These are phyloP conservation scores for Drosophila nigrodunni DNA, from an alignment of 1,140 invertebrate genomes.

Conservation along the genomic window DNA sequence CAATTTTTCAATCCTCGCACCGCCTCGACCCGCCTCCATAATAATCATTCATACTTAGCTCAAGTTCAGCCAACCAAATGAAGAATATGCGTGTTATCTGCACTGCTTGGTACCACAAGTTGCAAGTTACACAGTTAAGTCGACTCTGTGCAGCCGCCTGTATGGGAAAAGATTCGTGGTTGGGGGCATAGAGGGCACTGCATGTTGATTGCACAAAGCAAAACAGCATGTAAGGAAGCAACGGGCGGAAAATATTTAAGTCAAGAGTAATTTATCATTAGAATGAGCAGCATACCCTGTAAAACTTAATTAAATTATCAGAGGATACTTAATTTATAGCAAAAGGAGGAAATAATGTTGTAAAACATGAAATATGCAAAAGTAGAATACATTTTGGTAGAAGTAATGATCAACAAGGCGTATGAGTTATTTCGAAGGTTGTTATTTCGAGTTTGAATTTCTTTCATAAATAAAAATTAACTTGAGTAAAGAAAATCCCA, in stretches of 20 bases:
- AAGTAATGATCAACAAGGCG: too few species aligned
- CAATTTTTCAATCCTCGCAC: neutral
- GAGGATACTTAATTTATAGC: too few species aligned
- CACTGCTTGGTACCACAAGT: constrained; percentile 12
- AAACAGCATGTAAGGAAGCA: neutral
- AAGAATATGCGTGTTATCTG: neutral
- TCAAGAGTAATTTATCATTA: constrained; percentile 28
- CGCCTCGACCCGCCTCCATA: constrained; percentile 2
- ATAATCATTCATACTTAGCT: constrained; percentile 8
- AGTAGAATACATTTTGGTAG: too few species aligned
- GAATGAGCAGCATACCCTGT: constrained; percentile 13
- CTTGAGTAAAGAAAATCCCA: too few species aligned
- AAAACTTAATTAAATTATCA: neutral
- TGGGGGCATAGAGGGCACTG: neutral
- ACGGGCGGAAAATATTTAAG: constrained; percentile 20
- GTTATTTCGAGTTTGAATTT: too few species aligned
- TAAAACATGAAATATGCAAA: too few species aligned
- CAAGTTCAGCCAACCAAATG: neutral
- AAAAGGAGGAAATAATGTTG: too few species aligned
- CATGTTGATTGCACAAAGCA: constrained; percentile 31
- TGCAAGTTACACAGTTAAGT: constrained; percentile 17
- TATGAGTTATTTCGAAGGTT: too few species aligned
- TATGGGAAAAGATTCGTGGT: too few species aligned
- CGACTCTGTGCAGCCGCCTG: constrained; percentile 6
- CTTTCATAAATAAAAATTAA: too few species aligned